These are phyloP conservation scores for Conus ventricosus DNA, from an alignment of 1,140 invertebrate species.

Conservation along the genomic window DNA sequence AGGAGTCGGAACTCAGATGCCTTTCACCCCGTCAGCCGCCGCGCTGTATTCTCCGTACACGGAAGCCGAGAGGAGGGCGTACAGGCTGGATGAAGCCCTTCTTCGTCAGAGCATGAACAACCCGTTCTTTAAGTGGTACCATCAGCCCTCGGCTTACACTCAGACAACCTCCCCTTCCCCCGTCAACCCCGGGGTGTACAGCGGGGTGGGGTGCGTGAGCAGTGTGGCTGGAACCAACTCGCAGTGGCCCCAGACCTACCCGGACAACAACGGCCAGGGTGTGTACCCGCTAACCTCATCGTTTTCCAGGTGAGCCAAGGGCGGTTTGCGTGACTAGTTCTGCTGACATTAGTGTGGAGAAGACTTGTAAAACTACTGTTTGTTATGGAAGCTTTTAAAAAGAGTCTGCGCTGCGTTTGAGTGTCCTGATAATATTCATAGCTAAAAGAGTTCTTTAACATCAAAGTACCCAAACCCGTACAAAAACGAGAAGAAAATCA, in stretches of 20 bases:
- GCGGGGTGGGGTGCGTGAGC: neutral
- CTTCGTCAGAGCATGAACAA: conserved; percentile 70
- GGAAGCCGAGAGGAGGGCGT: conserved; percentile 68
- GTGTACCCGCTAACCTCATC: conserved; percentile 37
- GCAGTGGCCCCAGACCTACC: conserved; percentile 63
- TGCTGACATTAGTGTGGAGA: too few relatives aligned
- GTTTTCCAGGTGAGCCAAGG: conserved; percentile 10
- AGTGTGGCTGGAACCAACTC: conserved; percentile 23
- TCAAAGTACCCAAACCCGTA: too few relatives aligned
- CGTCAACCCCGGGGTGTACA: conserved; percentile 57
- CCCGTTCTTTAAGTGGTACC: conserved; percentile 71
- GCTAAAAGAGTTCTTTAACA: too few relatives aligned
- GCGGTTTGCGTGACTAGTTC: neutral
- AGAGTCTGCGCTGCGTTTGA: too few relatives aligned
- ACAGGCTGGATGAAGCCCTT: conserved; percentile 68
- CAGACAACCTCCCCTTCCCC: conserved; percentile 34
- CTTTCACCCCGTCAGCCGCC: conserved; percentile 43
- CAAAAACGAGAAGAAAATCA: too few relatives aligned
- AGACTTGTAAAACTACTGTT: too few relatives aligned
- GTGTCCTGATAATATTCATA: too few relatives aligned
- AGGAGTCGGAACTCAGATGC: neutral
- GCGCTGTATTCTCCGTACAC: conserved; percentile 70
- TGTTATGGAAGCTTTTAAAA: too few relatives aligned
- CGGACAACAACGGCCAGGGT: conserved; percentile 55
- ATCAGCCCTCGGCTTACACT: conserved; percentile 52